A percentile compares a stretch with the other conserved stretches of the same genome.
These are phyloP conservation scores for Ephestia elutella DNA, from an alignment of 1,140 invertebrate genomes.

Conservation along the genomic window DNA sequence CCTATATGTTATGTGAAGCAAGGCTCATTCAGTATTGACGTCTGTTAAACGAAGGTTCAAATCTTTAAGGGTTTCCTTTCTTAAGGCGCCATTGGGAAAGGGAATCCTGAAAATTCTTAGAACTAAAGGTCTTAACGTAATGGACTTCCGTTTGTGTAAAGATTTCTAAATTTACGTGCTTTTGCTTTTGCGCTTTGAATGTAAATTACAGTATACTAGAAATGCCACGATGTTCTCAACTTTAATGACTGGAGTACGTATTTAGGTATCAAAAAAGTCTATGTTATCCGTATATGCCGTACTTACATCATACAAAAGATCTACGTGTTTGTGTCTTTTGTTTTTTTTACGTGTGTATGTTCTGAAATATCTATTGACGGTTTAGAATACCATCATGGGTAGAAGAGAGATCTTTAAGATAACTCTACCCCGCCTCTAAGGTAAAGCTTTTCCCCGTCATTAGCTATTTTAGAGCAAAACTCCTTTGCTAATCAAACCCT, in stretches of 20 bases:
- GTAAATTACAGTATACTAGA: not conserved
- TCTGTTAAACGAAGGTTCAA: not conserved
- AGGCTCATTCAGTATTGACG: not conserved
- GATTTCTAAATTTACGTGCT: constrained; percentile 1
- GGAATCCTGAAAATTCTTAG: constrained; percentile 1
- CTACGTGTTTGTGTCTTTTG: too few species aligned
- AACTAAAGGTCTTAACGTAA: not conserved
- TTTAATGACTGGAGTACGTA: not conserved
- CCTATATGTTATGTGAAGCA: not conserved
- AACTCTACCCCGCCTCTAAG: too few species aligned
- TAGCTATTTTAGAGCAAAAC: too few species aligned
- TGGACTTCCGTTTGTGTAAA: constrained; percentile 3
- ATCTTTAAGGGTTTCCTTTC: not conserved
- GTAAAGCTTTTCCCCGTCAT: too few species aligned
- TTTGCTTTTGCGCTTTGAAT: not conserved
- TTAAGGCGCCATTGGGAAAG: not conserved
- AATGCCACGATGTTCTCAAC: not conserved
- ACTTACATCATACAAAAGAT: too few species aligned
- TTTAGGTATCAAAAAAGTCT: not conserved
- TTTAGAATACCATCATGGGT: too few species aligned
- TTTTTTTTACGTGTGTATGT: too few species aligned
- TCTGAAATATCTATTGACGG: too few species aligned
- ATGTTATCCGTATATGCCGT: too few species aligned
- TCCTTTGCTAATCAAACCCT: too few species aligned
- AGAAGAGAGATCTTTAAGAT: too few species aligned